Evolutionary conservation across 2,797 vertebrate genomes (phyloP), one percentile per base, ranked within the genome.

Genomic region (Lates japonicus): DNA sequence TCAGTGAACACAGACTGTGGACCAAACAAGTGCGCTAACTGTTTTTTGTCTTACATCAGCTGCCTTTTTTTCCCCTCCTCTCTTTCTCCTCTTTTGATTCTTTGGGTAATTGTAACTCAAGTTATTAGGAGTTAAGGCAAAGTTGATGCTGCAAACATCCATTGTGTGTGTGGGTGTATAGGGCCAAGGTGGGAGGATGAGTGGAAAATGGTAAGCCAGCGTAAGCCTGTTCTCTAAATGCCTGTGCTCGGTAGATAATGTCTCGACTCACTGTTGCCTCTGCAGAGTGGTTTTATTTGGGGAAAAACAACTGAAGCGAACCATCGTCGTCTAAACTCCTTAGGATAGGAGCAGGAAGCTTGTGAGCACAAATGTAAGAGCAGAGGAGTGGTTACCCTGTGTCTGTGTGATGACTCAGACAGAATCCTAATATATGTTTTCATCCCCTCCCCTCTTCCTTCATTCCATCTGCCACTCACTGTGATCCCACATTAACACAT

Each of bases 401-500:
- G 31, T 62, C 37, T 19, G 59, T 52, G 54, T 31, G 41, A 25
- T 29, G 62, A 72, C 70, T 79, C 82, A 16, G 61, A 17, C 68
- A 20, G 81, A 84, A 80, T 80, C 63, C 61, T 69, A 57, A 78
- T 55, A 39, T 39, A 42, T 42, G 42, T 77, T 60, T 76, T 25
- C 22, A 54, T 49, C 74, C 29, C 31, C 60, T 10, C 19, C 49
- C 8, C 1, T 14, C 25, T 6, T 9, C 25, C 10, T 42, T 78
- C 59, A 57, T 63, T 70, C 48, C 14, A 70, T 70, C 73, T 31
- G 49, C 48, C 49, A 64, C 46, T 72, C 61, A 33, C 70, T 88
- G 64, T 76, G 80, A 86, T 86, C 76, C 55, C 66, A 69, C 74
- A 81, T 85, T 81, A 84, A 65, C 83, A 84, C 83, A 78, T 76